Base-by-base conservation (phyloP, 2,113 vertebrate genomes). In the Garra rufa region DNA sequence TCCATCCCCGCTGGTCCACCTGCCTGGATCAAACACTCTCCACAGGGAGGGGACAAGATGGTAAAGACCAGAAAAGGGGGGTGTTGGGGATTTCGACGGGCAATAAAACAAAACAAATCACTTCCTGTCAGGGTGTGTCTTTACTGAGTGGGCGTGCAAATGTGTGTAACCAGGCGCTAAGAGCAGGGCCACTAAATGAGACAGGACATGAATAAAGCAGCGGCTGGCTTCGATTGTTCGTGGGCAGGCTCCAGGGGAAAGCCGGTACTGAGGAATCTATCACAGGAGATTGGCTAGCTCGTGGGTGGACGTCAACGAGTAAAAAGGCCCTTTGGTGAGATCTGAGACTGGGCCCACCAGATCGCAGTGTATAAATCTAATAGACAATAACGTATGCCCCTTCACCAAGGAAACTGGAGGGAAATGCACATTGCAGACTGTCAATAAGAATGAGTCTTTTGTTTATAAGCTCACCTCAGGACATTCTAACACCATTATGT, bases 231-330 rank as follows among this genome's bases (percentile, higher is more conserved):
- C 71, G 63, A 88, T 88, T 80, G 38, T 84, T 77, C 38, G 81
- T 88, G 87, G 85, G 77, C 63, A 83, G 81, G 48, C 83, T 85
- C 63, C 55, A 59, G 83, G 85, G 85, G 87, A 83, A 83, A 80
- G 83, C 83, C 76, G 15, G 61, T 61, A 73, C 63, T 44, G 65
- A 86, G 77, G 81, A 87, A 88, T 89, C 87, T 65, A 88, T 89
- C 85, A 88, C 59, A 85, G 82, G 50, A 77, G 85, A 76, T 52
- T 73, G 69, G 84, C 75, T 79, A 30, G 82, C 48, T 46, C 50
- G 89, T 88, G 89, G 89, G 87, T 90, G 87, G 87, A 90, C 74
- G 84, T 84, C 85, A 79, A 48, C 3, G 52, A 80, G 81, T 86
- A 83, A 87, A 85, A 90, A 76, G 76, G 84, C 82, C 73, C 59